Evolutionary conservation across 2,888 invertebrate species (phyloP).

Genomic region (Beris chalybata): DNA sequence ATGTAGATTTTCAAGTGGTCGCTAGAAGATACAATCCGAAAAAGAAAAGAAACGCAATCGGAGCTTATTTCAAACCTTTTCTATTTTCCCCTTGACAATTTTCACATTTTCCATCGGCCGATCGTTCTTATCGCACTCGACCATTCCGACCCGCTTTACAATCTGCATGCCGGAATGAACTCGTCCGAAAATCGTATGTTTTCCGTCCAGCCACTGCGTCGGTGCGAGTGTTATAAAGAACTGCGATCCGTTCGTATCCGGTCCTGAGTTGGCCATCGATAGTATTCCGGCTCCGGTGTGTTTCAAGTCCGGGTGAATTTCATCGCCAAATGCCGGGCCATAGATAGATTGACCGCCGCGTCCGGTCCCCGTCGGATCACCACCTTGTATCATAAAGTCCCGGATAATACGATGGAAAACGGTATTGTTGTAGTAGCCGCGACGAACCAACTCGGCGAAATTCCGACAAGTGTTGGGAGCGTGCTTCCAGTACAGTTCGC

Average conservation of each 20-base stretch:
- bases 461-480: constrained; percentile 97
- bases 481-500: constrained; percentile 99
- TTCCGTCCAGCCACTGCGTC: constrained; percentile 97
- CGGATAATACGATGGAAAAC: constrained; percentile 95
- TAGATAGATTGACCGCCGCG: constrained; percentile 97
- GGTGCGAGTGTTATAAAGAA: constrained; percentile 97
- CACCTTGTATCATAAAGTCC: constrained; percentile 93
- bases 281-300: constrained; percentile 90
- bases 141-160: constrained; percentile 88
- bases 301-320: constrained; percentile 90
- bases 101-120: constrained; percentile 86
- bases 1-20: too few species aligned
- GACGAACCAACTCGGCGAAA: constrained; percentile 89
- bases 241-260: constrained; percentile 95
- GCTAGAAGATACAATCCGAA: background rate
- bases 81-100: constrained; percentile 65
- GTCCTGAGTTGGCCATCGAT: constrained; percentile 99
- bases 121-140: constrained; percentile 92
- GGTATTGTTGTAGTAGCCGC: constrained; percentile 95
- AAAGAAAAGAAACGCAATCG: background rate
- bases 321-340: constrained; percentile 92
- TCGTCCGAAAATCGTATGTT: constrained; percentile 95
- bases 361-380: constrained; percentile 97
- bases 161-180: constrained; percentile 86
- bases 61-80: constrained; percentile 44